Percentiles rank a stretch among this genome's conserved stretches.
Conservation (phyloP, 2,888 invertebrate genomes). For the Augochlorella aurata region DNA sequence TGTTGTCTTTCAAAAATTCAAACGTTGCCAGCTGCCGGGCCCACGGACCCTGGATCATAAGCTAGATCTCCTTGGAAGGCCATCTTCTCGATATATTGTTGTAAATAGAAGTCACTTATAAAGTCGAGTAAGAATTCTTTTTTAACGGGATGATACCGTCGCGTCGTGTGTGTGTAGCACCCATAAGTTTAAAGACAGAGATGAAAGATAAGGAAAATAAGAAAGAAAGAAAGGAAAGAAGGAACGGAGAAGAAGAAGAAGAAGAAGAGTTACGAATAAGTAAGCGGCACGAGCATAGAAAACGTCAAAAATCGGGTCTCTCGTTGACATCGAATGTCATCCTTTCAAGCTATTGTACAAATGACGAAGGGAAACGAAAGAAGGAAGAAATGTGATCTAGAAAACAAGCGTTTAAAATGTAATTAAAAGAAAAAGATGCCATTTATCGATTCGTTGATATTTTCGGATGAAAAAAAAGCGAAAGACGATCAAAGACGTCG, state of each 20-base stretch:
- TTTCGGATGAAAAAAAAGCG: constrained; percentile 43
- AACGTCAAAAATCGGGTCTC: constrained; percentile 66
- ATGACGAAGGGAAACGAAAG: constrained; percentile 37
- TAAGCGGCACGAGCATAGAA: constrained; percentile 72
- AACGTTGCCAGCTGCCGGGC: constrained; percentile 29
- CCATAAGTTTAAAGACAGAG: constrained; percentile 69
- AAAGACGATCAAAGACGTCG: constrained; percentile 39
- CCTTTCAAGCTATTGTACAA: constrained; percentile 49
- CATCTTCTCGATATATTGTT: constrained; percentile 74
- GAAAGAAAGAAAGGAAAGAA: constrained; percentile 44
- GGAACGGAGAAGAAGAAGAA: neutral
- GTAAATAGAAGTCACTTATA: constrained; percentile 76
- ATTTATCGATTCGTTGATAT: constrained; percentile 57
- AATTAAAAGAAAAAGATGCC: constrained; percentile 51
- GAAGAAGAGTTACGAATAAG: constrained; percentile 33
- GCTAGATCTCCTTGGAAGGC: constrained; percentile 73
- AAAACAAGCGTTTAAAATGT: constrained; percentile 48
- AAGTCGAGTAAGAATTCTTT: constrained; percentile 73
- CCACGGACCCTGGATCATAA: constrained; percentile 56
- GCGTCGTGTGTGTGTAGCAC: constrained; percentile 73
- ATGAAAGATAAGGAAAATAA: constrained; percentile 33
- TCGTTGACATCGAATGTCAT: constrained; percentile 55
- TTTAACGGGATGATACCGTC: constrained; percentile 78
- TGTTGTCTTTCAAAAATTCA: constrained; percentile 47
- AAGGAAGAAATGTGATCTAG: constrained; percentile 55